These are phyloP conservation scores for Epistrophella euchroma DNA, from an alignment of 2,888 invertebrate genomes.

Conservation along the genomic window DNA sequence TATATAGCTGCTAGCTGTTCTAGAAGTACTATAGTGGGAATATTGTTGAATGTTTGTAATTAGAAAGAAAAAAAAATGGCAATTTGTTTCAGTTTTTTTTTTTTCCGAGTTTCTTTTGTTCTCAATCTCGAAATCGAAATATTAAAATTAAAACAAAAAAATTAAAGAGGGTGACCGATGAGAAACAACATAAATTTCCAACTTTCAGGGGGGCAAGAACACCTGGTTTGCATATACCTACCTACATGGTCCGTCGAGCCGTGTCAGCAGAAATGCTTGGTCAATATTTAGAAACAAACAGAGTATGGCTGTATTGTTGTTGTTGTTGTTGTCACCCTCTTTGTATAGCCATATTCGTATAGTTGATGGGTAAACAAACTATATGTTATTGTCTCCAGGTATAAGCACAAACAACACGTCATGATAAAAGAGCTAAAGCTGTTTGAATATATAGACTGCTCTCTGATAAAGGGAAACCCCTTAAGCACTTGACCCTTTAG, in stretches of 20 bases:
- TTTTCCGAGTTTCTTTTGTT: slow-evolving; percentile 6
- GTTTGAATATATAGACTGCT: slow-evolving; percentile 1
- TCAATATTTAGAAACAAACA: slow-evolving; percentile 68
- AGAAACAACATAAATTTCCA: background rate
- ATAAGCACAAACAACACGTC: slow-evolving; percentile 25
- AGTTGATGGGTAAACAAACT: slow-evolving; percentile 67
- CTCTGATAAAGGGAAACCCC: slow-evolving; percentile 11
- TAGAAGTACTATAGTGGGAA: slow-evolving; percentile 27
- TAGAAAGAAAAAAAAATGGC: slow-evolving; percentile 66
- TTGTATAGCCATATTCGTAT: slow-evolving; percentile 35
- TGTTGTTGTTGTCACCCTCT: slow-evolving; percentile 65
- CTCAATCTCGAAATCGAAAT: slow-evolving; percentile 40
- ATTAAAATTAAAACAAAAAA: slow-evolving; percentile 38
- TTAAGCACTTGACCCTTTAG: slow-evolving; percentile 64
- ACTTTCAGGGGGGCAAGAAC: slow-evolving; percentile 14
- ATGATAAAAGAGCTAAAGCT: background rate
- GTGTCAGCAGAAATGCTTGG: slow-evolving; percentile 46
- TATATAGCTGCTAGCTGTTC: slow-evolving; percentile 2
- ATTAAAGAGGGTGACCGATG: background rate
- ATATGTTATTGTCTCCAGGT: slow-evolving; percentile 51
- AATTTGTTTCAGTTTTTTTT: slow-evolving; percentile 46
- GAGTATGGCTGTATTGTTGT: slow-evolving; percentile 45
- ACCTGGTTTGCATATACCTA: slow-evolving; percentile 37
- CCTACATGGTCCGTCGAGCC: background rate
- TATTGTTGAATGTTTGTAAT: slow-evolving; percentile 75